Base-by-base conservation (phyloP, 2,797 vertebrate genomes). In the Sebastolobus alascanus region DNA sequence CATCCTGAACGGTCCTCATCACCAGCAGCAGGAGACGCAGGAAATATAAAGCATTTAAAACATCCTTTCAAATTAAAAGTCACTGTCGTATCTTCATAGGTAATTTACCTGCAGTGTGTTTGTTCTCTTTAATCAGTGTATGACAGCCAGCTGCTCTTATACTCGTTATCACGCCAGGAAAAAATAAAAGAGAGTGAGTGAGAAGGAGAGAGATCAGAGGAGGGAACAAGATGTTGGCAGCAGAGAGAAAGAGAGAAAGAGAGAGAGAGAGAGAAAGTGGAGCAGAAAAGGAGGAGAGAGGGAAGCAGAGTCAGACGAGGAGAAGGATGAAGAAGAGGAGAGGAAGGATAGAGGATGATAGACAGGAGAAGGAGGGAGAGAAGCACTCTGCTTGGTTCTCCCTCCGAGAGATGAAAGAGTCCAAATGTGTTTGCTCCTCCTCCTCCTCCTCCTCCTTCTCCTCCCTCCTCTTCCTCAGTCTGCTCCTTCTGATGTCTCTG, bases 331-430 rank as follows among this genome's bases (percentile, higher is more conserved):
- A 27, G 54, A 8, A 27, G 22, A 8, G 7, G 12, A 66, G 22
- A 35, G 54, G 4, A 38, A 31, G n/a, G 37, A 46, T 14, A 46
- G 43, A 46, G 18, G 43, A 18, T 46, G 43, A 14, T 46, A 46
- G 43, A 46, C 6, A 46, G 61, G 61, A 61, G 29, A 43, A 31
- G 63, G n/a, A n/a, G n/a, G n/a, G n/a, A n/a, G 67, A 56, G 56
- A 76, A 50, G 63, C 64, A 65, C 68, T 80, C 61, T 8, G 46
- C 54, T 33, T 81, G 16, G 3, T 83, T 74, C 85, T 86, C 84
- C 83, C 84, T 77, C 73, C 6, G 80, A 74, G 82, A 84, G 80
- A 87, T 86, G 68, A 84, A 80, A 86, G 75, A 84, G 70, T 82
- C 64, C 61, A 46, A 69, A 60, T 33, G 16, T 80, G 80, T 73